Base-by-base conservation (phyloP, 2,888 invertebrate species). In the Melitaea athalia region DNA sequence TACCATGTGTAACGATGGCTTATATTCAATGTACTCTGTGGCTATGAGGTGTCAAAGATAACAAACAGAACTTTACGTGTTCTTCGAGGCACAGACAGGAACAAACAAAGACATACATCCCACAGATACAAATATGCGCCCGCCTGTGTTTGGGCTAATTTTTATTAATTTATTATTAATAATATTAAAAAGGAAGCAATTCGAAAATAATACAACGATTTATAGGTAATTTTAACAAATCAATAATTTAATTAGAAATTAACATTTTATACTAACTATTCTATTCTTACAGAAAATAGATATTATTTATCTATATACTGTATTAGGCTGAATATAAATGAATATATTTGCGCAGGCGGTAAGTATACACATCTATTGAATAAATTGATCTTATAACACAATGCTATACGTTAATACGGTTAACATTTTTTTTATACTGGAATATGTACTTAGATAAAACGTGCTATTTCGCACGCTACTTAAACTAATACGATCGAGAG, bases 191-290 rank as follows among this genome's bases (percentile, higher is more conserved):
- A 33, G 61, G 42, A 38, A 15, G 57, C 52, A 53, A 68, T 52
- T 55, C 33, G 14, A 3, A 84, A 83, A 85, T 83, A 79, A 87
- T 73, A 87, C 83, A 80, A 77, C 49, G 64, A 64, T 33, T 45
- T 73, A 62, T 71, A 72, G 76, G 76, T 85, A 86, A 85, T 75
- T 85, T 89, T 89, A 91, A 91, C 89, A 91, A 91, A 91, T 88
- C 82, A 87, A 86, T 90, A 87, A 85, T 91, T 82, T 92, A 89
- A 88, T 91, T 84, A 82, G 86, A 91, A 91, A 89, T 87, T 85
- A 91, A 91, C 88, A 88, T 83, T 86, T 86, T 78, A 85, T 83
- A 81, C 85, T 88, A 89, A 83, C 72, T 79, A 78, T 79, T 82
- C 85, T 88, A 86, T 86, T 84, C 81, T 85, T 90, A 87, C 87